A percentile compares a stretch with the other conserved stretches of the same genome.
Evolutionary conservation across 2,113 vertebrate genomes (phyloP).

Genomic region (Tamias sibiricus): DNA sequence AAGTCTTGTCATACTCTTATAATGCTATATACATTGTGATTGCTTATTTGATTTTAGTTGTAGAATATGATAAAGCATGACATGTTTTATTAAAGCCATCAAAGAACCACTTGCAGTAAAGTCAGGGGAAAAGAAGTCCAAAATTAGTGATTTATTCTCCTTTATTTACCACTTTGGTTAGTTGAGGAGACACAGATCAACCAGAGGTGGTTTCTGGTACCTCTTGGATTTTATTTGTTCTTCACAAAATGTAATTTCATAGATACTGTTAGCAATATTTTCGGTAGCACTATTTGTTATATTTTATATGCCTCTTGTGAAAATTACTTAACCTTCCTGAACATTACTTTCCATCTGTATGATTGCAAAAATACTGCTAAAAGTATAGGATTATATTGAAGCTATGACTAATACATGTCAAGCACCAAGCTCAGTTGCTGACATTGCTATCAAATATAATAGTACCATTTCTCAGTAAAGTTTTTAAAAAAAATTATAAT

Average conservation of each 20-base stretch:
- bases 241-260: not conserved
- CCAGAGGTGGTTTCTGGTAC: not conserved
- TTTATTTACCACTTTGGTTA: not conserved
- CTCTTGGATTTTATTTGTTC: constrained; percentile 24
- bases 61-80: not conserved
- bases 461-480: constrained; percentile 2
- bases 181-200: not conserved
- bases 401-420: not conserved
- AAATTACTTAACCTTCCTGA: not conserved
- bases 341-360: not conserved
- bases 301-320: not conserved
- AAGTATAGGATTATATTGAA: not conserved
- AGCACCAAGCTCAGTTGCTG: not conserved
- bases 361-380: constrained; percentile 2
- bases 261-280: not conserved
- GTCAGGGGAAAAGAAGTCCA: not conserved
- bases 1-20: not conserved
- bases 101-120: not conserved
- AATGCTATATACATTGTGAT: not conserved
- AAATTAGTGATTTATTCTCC: not conserved
- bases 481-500: not conserved
- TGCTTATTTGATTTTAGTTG: constrained; percentile 24
- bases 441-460: not conserved
- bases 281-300: not conserved
- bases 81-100: not conserved